A percentile compares a stretch with the other conserved stretches of the same genome.
phyloP scores from a whole-genome alignment of 2,113 vertebrate genomes.

The Grus americana region DNA sequence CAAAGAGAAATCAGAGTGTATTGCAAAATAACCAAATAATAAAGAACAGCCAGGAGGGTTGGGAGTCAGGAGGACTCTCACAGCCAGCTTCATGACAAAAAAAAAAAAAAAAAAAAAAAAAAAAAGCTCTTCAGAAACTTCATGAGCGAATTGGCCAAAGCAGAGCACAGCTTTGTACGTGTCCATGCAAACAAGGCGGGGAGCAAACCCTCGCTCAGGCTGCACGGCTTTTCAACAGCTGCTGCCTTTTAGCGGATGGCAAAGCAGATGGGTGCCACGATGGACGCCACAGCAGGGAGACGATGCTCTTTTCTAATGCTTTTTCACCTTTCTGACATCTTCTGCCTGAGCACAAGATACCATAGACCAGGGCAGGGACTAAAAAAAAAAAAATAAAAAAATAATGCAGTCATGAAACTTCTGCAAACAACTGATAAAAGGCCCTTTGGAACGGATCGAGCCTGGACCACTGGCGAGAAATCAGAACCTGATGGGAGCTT shows the following conservation, averaged over 20 bases:
- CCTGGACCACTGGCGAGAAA: neutral
- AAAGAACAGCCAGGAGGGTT: neutral
- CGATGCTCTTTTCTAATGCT: neutral
- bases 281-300: neutral
- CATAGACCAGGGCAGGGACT: neutral
- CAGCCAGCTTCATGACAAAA: neutral
- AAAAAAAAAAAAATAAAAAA: neutral
- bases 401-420: neutral
- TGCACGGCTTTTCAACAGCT: neutral
- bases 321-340: neutral
- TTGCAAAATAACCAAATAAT: neutral
- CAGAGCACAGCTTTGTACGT: neutral
- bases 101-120: neutral
- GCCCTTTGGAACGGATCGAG: neutral
- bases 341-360: neutral
- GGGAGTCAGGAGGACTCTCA: neutral
- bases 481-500: neutral
- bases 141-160: neutral
- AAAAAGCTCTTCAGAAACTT: neutral
- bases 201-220: neutral
- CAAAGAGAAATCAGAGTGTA: accelerated
- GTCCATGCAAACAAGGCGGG: neutral
- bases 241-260: neutral
- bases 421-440: neutral
- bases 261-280: neutral